Evolutionary conservation across 2,888 invertebrate genomes (phyloP), one percentile per base, ranked within the genome.

Genomic region (Thyatira batis): DNA sequence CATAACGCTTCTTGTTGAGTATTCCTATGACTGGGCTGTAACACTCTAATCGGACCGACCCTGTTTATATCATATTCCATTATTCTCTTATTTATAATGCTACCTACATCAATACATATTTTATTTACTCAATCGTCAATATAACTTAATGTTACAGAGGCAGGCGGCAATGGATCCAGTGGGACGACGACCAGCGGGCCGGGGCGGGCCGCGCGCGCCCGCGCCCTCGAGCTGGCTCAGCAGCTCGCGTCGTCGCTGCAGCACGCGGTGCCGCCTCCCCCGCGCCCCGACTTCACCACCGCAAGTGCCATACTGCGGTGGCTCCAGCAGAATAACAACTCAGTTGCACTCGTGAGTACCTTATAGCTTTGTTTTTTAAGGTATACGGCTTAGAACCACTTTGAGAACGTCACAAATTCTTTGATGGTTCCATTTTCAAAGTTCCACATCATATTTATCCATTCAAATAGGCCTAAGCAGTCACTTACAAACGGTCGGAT

Each of bases 241-340:
- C 93, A 93, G 79, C 92, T 95, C 52, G 93, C 94, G 46, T 89
- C 93, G 20, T 93, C 94, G 1, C 92, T 95, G 57, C 94, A 95
- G 84, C 94, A 93, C 71, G 92, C 94, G 20, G 92, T 94, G 30
- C 93, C 93, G 46, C 93, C 94, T 49, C 95, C 95, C 4, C 94
- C 94, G 17, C 88, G 94, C 8, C 95, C 95, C 0, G 95, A 95
- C 81, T 93, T 94, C 73, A 93, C 93, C 69, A 93, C 95, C 50
- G 92, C 93, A 65, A 94, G 94, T 79, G 93, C 94, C 58, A 93
- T 95, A 60, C 81, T 95, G 54, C 91, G 94, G 53, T 95, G 95
- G 95, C 88, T 95, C 65, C 94, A 93, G 71, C 93, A 90, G 72
- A 90, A 91, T 75, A 91, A 91, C 73, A 90, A 89, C 69, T 81